These are phyloP conservation scores for Torymus auratus DNA, from an alignment of 2,888 invertebrate species.

Conservation along the genomic window DNA sequence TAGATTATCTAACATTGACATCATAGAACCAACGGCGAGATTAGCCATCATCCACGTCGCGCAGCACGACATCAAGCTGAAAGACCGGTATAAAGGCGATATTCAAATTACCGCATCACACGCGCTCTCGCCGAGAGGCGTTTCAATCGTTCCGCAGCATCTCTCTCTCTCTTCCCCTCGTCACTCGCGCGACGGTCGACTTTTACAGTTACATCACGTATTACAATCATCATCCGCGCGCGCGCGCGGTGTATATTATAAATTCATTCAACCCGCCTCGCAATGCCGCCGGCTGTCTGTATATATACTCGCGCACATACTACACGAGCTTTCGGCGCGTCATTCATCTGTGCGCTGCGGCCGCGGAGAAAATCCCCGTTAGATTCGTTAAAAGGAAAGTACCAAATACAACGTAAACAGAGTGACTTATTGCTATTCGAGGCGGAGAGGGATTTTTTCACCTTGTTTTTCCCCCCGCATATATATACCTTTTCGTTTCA, in stretches of 20 bases:
- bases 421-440: conserved; percentile 43
- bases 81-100: too few species aligned
- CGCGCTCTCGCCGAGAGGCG: too few species aligned
- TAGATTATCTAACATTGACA: too few species aligned
- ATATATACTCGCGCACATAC: too few species aligned
- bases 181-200: not conserved
- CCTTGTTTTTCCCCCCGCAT: conserved; percentile 4
- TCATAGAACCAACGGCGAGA: too few species aligned
- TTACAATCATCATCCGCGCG: conserved; percentile 22
- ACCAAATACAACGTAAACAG: conserved; percentile 53
- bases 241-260: not conserved
- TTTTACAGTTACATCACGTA: conserved; percentile 48
- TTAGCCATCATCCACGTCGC: too few species aligned
- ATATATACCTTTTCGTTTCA: not conserved
- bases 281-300: too few species aligned
- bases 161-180: not conserved
- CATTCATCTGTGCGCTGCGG: conserved; percentile 21
- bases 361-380: conserved; percentile 44
- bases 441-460: not conserved
- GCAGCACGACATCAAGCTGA: too few species aligned
- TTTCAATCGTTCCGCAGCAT: not conserved
- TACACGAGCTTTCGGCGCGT: conserved; percentile 14
- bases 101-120: too few species aligned
- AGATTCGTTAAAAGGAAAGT: conserved; percentile 47
- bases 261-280: conserved; percentile 32